Evolutionary conservation across 2,888 invertebrate species (phyloP), one percentile per base, ranked within the genome.

Genomic region (Drosophila barbarae): DNA sequence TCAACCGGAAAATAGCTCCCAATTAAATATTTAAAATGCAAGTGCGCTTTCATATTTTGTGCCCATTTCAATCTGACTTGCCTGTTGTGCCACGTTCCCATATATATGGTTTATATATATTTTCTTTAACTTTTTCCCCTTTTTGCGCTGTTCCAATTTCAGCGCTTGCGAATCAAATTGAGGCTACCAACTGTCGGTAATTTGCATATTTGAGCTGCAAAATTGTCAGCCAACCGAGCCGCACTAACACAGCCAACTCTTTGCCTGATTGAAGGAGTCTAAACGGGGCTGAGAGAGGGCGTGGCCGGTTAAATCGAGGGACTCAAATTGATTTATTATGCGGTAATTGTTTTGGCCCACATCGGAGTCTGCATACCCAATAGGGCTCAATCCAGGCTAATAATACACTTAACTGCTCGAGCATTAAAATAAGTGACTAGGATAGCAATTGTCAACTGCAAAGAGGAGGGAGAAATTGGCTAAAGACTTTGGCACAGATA

Each of bases 291-390:
- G 44, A 71, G 72, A 68, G 12, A 32, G 74, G 71, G 67, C 61
- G 73, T 69, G 55, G 63, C 71, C 78, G 71, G 81, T 71, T 69
- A 84, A 82, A 82, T 80, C 76, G 76, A 77, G 71, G 73, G 74
- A 72, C 83, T 80, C 80, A 69, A 85, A 78, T 86, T 86, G 85
- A 86, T 86, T 86, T 86, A 86, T 86, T 86, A 86, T 86, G 86
- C 86, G 77, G 85, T 86, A 86, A 86, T 86, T 86, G 86, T 85
- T 86, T 83, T 86, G 86, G 75, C 79, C 85, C 76, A 84, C 80
- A 80, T 86, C 59, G 67, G 58, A 72, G 44, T 63, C 69, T 75
- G 79, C 73, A 84, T 81, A 76, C 61, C 55, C 60, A 77, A 81
- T 81, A 72, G 64, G 51, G 10, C 5, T 21, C 21, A 21, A 28